Evolutionary conservation across 2,113 vertebrate genomes (phyloP), one percentile per base, ranked within the genome.

Genomic region (Hiodon alosoides): DNA sequence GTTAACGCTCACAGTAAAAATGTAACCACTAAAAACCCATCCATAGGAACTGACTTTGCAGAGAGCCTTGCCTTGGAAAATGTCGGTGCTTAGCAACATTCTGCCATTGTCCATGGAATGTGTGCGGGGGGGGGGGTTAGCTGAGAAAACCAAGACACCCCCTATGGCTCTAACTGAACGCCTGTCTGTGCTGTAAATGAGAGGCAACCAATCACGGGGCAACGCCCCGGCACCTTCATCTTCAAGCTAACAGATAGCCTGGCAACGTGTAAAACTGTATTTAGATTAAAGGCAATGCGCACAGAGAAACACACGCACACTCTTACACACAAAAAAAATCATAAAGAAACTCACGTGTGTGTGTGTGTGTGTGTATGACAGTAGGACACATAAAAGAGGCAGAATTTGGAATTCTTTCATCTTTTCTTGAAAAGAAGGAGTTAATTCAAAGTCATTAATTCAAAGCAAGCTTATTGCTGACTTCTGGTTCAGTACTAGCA

Each of bases 401-500:
- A 9, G 8, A 76, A 62, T 16, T 16, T 2, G 11, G 60, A n/a
- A 13, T 65, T 67, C 60, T 50, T 57, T 69, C 59, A 75, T 11
- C 51, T 69, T 31, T 65, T 69, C 61, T 69, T 78, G 74, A 70
- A 76, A 62, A 72, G 46, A 61, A 17, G 69, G 67, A 76, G 67
- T 71, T 73, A 61, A 69, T 31, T 31, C 31, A 31, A 31, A 71
- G 59, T 69, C 70, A 73, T 78, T 77, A 79, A 74, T 72, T 71
- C 66, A 66, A 76, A 54, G 68, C 66, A 70, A 71, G 64, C 72
- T 67, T 77, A 77, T 81, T 66, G 73, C 69, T 73, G 67, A 74
- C 74, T 79, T 72, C 72, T 61, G 68, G 61, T 71, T 73, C 71
- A 79, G 69, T 76, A 70, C 81, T 77, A 75, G 74, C 74, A 55